Conservation (phyloP, 2,888 invertebrate species). For the Agriopis marginaria region DNA sequence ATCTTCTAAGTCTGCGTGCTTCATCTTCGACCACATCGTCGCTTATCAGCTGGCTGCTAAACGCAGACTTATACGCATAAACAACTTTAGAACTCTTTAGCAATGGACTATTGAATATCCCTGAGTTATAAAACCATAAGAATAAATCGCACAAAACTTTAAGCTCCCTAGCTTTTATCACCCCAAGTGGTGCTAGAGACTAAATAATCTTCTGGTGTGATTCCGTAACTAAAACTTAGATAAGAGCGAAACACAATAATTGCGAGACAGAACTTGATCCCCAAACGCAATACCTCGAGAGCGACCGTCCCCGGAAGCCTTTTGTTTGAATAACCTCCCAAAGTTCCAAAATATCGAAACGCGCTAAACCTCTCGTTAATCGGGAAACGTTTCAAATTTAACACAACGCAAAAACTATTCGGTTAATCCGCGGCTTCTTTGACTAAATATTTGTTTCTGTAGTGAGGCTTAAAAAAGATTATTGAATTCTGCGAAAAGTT, state of each 20-base stretch:
- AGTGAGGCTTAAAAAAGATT: slow-evolving; percentile 80
- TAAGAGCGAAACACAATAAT: slow-evolving; percentile 55
- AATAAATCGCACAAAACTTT: not conserved
- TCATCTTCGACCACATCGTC: too few species aligned
- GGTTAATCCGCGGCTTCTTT: slow-evolving; percentile 83
- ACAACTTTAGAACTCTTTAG: not conserved
- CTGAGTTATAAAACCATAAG: not conserved
- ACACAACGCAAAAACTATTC: slow-evolving; percentile 71
- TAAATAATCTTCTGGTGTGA: slow-evolving; percentile 41
- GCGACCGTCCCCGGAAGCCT: slow-evolving; percentile 74
- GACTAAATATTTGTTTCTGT: slow-evolving; percentile 81
- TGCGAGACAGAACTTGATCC: slow-evolving; percentile 70
- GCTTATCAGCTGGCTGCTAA: too few species aligned
- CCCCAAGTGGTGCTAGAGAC: slow-evolving; percentile 13
- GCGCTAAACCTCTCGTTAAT: slow-evolving; percentile 78
- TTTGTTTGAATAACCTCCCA: slow-evolving; percentile 65
- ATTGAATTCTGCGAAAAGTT: slow-evolving; percentile 81
- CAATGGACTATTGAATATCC: too few species aligned
- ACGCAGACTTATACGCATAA: too few species aligned
- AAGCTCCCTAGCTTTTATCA: slow-evolving; percentile 27
- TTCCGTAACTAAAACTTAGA: slow-evolving; percentile 49
- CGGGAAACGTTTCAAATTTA: slow-evolving; percentile 79
- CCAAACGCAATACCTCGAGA: slow-evolving; percentile 67
- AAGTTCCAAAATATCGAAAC: slow-evolving; percentile 68
- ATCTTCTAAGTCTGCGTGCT: too few species aligned